A percentile compares a stretch with the other conserved stretches of the same genome.
These are phyloP conservation scores for Pentamera pediparva DNA, from an alignment of 53 echinoderm and acorn worm genomes.

Conservation along the genomic window DNA sequence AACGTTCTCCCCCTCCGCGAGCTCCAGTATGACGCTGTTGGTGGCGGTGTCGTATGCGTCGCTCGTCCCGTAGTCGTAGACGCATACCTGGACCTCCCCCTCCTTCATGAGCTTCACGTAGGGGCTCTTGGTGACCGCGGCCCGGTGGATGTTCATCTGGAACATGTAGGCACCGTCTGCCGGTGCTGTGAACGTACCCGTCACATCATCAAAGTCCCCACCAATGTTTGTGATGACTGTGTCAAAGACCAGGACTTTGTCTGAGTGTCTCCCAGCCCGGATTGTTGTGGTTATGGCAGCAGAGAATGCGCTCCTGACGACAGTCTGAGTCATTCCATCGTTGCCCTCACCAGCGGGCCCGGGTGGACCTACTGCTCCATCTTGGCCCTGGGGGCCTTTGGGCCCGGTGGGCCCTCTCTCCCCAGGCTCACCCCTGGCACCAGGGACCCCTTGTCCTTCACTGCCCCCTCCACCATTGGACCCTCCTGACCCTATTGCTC, in stretches of 20 bases:
- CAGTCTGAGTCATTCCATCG: constrained; percentile 18
- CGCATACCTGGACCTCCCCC: constrained; percentile 67
- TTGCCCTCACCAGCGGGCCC: constrained; percentile 57
- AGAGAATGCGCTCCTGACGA: constrained; percentile 51
- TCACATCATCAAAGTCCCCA: constrained; percentile 53
- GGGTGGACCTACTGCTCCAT: constrained; percentile 59
- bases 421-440: constrained; percentile 42
- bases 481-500: no score
- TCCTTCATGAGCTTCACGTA: constrained; percentile 91
- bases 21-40: constrained; percentile 70
- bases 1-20: constrained; percentile 43
- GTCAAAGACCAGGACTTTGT: constrained; percentile 60
- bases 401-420: constrained; percentile 32
- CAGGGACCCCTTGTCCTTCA: background rate
- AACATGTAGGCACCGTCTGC: constrained; percentile 65
- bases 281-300: constrained; percentile 67
- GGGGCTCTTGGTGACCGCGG: constrained; percentile 79
- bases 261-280: constrained; percentile 50
- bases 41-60: constrained; percentile 90
- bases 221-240: constrained; percentile 69
- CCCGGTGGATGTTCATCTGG: constrained; percentile 79
- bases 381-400: constrained; percentile 39
- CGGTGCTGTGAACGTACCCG: constrained; percentile 66
- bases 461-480: background rate
- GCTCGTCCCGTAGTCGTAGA: constrained; percentile 79